phyloP scores from a whole-genome alignment of 53 echinoderm and acorn worm species.

The Echinarachnius parma region DNA sequence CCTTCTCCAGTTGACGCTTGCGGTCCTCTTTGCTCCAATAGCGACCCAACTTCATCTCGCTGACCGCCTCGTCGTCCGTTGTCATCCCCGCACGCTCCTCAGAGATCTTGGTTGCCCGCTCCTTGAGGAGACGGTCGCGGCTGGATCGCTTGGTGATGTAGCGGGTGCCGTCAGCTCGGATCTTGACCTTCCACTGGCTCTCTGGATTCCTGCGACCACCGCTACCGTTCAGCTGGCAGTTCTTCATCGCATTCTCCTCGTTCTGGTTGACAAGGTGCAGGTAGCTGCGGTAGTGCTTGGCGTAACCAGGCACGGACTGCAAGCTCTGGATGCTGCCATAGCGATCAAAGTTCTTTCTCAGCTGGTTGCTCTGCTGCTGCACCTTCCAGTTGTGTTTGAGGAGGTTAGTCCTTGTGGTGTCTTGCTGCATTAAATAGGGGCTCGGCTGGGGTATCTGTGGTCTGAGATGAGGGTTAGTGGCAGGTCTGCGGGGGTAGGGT shows the following conservation, averaged over 20 bases:
- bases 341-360: constrained; percentile 74
- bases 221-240: no score
- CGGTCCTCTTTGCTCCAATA: constrained; percentile 99
- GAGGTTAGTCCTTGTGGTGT: constrained; percentile 68
- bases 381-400: constrained; percentile 88
- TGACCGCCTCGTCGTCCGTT: constrained; percentile 97
- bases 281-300: constrained; percentile 97
- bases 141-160: constrained; percentile 86
- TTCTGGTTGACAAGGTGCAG: constrained; percentile 92
- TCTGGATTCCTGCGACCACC: constrained; percentile 60
- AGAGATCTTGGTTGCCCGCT: constrained; percentile 84
- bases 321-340: constrained; percentile 80
- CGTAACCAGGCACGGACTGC: constrained; percentile 87
- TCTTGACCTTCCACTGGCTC: constrained; percentile 97
- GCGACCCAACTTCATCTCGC: constrained; percentile 92
- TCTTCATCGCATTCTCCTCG: constrained; percentile 73
- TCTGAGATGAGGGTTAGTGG: constrained; percentile 91
- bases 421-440: constrained; percentile 81
- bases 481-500: constrained; percentile 84
- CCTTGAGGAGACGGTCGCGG: constrained; percentile 85
- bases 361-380: constrained; percentile 80
- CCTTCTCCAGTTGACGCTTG: constrained; percentile 85
- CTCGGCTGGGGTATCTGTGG: constrained; percentile 72
- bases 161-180: constrained; percentile 93
- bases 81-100: constrained; percentile 91